Evolutionary conservation across 35 echinoderm and acorn worm species (phyloP).

Genomic region (Ophioderma brevispina): DNA sequence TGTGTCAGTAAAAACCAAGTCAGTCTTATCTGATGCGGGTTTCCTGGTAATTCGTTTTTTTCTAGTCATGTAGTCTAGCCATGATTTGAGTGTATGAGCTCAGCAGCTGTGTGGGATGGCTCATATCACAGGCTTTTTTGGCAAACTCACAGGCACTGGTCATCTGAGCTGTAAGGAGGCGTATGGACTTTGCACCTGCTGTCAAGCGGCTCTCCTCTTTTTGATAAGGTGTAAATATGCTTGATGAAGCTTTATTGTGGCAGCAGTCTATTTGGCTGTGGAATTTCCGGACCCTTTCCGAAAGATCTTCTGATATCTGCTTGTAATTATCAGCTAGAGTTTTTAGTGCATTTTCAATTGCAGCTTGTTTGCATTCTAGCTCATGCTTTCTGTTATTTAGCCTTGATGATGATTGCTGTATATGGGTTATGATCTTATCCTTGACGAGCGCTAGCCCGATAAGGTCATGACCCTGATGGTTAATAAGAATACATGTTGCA

Average conservation of each 20-base stretch:
- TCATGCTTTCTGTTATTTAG: neutral
- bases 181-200: neutral
- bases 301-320: neutral
- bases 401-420: neutral
- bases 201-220: neutral
- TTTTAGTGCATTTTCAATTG: neutral
- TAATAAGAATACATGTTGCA: neutral
- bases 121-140: slow-evolving; percentile 6
- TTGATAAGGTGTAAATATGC: neutral
- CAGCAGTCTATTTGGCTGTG: neutral
- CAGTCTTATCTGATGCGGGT: no score
- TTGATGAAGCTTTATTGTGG: neutral
- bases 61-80: neutral
- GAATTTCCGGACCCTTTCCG: neutral
- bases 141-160: slow-evolving; percentile 20
- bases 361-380: neutral
- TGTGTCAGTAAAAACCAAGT: no score
- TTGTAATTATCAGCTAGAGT: neutral
- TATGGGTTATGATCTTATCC: neutral
- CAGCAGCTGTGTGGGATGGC: neutral
- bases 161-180: neutral
- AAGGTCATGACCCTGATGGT: neutral
- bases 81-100: neutral
- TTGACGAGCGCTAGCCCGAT: neutral
- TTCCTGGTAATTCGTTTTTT: neutral